Conservation (phyloP, 2,888 invertebrate genomes). For the Tromatobia lineatoria region DNA sequence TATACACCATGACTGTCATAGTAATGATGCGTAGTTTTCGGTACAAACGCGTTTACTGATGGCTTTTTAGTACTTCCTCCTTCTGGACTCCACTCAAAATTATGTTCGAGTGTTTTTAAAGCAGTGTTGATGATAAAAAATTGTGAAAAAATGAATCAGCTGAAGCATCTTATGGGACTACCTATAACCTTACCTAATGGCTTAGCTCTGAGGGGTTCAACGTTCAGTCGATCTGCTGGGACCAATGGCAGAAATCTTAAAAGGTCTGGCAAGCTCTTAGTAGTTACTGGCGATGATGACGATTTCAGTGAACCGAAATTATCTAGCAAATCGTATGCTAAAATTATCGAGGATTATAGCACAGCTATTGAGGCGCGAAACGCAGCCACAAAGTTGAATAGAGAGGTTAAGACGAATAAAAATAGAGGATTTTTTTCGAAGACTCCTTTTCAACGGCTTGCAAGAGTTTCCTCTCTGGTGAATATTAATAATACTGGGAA, state of each 20-base stretch:
- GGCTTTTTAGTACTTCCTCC: slow-evolving; percentile 11
- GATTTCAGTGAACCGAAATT: slow-evolving; percentile 44
- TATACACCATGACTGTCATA: slow-evolving; percentile 33
- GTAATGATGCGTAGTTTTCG: slow-evolving; percentile 27
- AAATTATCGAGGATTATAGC: slow-evolving; percentile 71
- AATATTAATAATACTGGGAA: slow-evolving; percentile 50
- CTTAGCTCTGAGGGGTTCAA: slow-evolving; percentile 19
- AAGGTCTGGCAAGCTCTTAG: slow-evolving; percentile 22
- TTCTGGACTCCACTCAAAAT: slow-evolving; percentile 50
- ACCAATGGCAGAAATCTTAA: slow-evolving; percentile 30
- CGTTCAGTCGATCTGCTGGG: slow-evolving; percentile 54
- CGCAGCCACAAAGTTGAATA: not conserved
- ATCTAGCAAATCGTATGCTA: slow-evolving; percentile 67
- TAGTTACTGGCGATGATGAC: slow-evolving; percentile 5
- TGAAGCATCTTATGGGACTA: slow-evolving; percentile 74
- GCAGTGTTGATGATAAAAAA: not conserved
- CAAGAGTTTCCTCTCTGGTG: slow-evolving; percentile 54
- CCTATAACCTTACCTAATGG: slow-evolving; percentile 64
- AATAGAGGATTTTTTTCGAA: slow-evolving; percentile 51
- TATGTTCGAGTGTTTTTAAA: slow-evolving; percentile 55
- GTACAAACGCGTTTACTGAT: slow-evolving; percentile 22
- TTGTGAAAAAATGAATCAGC: slow-evolving; percentile 73
- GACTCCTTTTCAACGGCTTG: slow-evolving; percentile 60
- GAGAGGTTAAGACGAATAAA: not conserved
- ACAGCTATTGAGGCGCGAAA: slow-evolving; percentile 60